phyloP scores from a whole-genome alignment of 2,113 vertebrate species.

The Rhegmatorhina hoffmannsi region DNA sequence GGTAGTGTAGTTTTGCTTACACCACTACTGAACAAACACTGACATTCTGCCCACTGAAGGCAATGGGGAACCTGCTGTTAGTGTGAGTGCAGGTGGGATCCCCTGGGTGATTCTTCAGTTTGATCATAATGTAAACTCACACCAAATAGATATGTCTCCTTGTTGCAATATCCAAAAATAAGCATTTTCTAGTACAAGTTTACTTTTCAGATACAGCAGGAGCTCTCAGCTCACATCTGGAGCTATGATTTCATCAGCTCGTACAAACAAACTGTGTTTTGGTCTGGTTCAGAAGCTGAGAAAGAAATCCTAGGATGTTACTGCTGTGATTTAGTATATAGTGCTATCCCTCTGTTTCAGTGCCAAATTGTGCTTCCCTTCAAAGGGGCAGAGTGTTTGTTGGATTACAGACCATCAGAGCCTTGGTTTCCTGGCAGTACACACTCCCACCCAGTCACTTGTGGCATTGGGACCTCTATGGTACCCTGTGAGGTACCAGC shows the following conservation, averaged over 20 bases:
- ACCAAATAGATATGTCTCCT: neutral
- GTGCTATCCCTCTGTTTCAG: neutral
- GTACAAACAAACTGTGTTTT: neutral
- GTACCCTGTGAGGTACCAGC: neutral
- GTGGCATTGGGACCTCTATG: fast-evolving
- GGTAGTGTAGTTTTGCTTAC: neutral
- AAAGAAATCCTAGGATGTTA: neutral
- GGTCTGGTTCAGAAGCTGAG: neutral
- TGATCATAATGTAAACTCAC: neutral
- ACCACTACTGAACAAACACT: neutral
- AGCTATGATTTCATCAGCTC: neutral
- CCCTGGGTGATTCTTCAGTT: neutral
- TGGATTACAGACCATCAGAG: neutral
- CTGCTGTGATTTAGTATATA: neutral
- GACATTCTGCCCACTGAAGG: neutral
- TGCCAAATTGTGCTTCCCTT: neutral
- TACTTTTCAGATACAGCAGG: neutral
- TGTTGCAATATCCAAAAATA: neutral
- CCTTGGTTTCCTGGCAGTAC: neutral
- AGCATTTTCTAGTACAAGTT: neutral
- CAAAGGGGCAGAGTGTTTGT: neutral
- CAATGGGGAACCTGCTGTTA: neutral
- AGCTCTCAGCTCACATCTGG: neutral
- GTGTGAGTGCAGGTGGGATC: neutral
- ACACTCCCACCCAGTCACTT: neutral